Evolutionary conservation across 1,140 invertebrate genomes (phyloP).

Genomic region (Telenomus remus): DNA sequence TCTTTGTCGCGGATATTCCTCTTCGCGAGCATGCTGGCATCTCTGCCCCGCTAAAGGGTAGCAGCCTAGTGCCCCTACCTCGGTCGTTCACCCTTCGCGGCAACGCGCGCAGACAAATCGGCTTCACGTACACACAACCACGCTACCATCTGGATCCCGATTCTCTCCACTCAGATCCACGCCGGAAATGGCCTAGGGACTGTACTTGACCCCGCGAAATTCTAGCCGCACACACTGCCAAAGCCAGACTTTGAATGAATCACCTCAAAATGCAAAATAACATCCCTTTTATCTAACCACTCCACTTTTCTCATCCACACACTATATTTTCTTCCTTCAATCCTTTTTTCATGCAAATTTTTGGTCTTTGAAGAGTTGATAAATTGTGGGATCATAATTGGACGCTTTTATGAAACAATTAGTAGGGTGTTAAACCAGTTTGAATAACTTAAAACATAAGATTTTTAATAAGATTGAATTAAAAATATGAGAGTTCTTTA

Average conservation of each 20-base stretch:
- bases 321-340: slow-evolving; percentile 9
- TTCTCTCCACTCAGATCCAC: slow-evolving; percentile 53
- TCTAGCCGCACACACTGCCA: slow-evolving; percentile 43
- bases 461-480: too few relatives aligned
- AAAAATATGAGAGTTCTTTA: too few relatives aligned
- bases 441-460: too few relatives aligned
- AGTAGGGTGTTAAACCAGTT: too few relatives aligned
- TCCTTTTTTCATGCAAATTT: slow-evolving; percentile 14
- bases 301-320: neutral
- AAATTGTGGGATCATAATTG: too few relatives aligned
- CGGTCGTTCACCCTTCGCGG: slow-evolving; percentile 73
- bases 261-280: slow-evolving; percentile 51
- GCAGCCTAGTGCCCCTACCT: slow-evolving; percentile 75
- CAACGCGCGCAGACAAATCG: slow-evolving; percentile 9
- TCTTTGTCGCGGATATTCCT: slow-evolving; percentile 56
- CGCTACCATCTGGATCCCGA: slow-evolving; percentile 49
- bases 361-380: neutral
- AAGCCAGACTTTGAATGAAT: slow-evolving; percentile 55
- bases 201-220: slow-evolving; percentile 69
- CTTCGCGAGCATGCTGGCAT: slow-evolving; percentile 34
- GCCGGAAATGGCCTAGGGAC: slow-evolving; percentile 56
- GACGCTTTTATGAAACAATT: too few relatives aligned
- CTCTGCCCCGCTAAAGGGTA: slow-evolving; percentile 67
- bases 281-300: slow-evolving; percentile 28
- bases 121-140: slow-evolving; percentile 5